Percentiles rank a stretch among this genome's conserved stretches.
Evolutionary conservation across 2,797 vertebrate species (phyloP).

Genomic region (Lepus townsendii): DNA sequence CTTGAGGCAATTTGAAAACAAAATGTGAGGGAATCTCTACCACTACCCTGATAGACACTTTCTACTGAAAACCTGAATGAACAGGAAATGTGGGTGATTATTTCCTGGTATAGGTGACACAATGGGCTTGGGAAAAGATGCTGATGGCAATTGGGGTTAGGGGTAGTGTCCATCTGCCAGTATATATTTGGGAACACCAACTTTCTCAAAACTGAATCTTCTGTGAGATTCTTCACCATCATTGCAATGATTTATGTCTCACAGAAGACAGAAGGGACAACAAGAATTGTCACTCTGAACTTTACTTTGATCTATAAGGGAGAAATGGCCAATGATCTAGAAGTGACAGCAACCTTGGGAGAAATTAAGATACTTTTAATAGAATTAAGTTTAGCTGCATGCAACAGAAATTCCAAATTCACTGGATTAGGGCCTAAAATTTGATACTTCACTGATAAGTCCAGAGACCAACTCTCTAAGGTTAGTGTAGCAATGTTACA

Average conservation of each 20-base stretch:
- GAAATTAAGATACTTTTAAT: conserved; percentile 36
- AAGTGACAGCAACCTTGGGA: not conserved
- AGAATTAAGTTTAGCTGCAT: conserved; percentile 42
- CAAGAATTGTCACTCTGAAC: conserved; percentile 39
- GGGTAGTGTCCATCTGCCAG: not conserved
- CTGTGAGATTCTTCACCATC: not conserved
- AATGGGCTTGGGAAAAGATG: not conserved
- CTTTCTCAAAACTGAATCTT: conserved; percentile 1
- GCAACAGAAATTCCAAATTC: conserved; percentile 1
- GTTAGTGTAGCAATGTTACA: not conserved
- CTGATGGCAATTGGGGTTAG: not conserved
- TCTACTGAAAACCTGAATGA: not conserved
- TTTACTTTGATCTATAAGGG: conserved; percentile 44
- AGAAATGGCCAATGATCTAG: not conserved
- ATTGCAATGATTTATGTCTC: conserved; percentile 25
- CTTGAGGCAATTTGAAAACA: not conserved
- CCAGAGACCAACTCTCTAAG: not conserved
- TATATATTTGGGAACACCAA: not conserved
- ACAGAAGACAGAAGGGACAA: not conserved
- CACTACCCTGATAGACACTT: not conserved
- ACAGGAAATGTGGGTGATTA: not conserved
- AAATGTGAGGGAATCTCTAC: not conserved
- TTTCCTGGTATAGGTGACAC: not conserved
- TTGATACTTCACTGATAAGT: not conserved
- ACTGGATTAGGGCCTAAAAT: not conserved